Evolutionary conservation across 2,113 vertebrate species (phyloP).

Genomic region (Aphelocoma coerulescens): DNA sequence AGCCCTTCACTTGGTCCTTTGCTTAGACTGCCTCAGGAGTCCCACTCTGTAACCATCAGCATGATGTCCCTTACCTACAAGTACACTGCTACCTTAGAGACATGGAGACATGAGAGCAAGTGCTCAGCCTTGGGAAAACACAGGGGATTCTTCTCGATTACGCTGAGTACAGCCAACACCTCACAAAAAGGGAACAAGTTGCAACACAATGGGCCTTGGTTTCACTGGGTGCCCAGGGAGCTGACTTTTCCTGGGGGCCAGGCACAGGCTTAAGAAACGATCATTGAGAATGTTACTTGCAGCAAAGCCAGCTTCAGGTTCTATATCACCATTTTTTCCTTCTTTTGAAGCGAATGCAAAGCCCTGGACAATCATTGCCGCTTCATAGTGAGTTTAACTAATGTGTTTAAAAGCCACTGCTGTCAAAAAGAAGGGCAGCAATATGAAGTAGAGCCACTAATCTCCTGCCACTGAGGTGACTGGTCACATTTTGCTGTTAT

Average conservation of each 20-base stretch:
- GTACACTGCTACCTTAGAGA: neutral
- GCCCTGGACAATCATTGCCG: neutral
- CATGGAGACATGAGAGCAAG: neutral
- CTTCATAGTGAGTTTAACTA: neutral
- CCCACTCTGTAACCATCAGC: neutral
- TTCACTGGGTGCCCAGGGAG: neutral
- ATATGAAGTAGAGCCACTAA: neutral
- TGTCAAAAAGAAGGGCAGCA: neutral
- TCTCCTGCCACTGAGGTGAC: neutral
- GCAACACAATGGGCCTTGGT: neutral
- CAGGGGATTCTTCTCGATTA: neutral
- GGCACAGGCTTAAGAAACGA: neutral
- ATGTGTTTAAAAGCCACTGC: neutral
- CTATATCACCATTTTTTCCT: neutral
- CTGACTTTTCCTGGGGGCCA: neutral
- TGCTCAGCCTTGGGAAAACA: neutral
- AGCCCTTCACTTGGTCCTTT: neutral
- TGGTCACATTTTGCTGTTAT: neutral
- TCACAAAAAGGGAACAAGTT: neutral
- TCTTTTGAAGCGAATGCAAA: neutral
- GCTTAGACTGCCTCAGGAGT: neutral
- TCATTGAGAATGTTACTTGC: neutral
- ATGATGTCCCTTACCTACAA: accelerated
- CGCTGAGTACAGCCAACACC: accelerated
- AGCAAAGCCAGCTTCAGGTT: neutral